Conservation (phyloP, 2,888 invertebrate genomes). For the Hesperia comma region DNA sequence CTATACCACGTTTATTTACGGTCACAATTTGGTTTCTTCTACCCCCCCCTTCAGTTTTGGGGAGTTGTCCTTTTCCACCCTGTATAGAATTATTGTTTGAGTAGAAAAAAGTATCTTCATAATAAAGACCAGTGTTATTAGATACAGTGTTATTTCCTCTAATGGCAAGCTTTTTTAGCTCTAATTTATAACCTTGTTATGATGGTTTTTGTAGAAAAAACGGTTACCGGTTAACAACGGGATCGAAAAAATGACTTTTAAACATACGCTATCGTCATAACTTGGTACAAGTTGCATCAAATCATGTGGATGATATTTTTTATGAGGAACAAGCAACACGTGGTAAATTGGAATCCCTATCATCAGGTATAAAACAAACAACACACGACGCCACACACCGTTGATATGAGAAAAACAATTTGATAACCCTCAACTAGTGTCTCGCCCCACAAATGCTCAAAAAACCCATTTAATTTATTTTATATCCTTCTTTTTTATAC, state of each 20-base stretch:
- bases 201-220: conserved; percentile 51
- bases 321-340: conserved; percentile 68
- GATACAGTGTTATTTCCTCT: too few species aligned
- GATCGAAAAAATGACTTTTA: conserved; percentile 69
- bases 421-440: conserved; percentile 64
- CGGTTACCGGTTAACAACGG: conserved; percentile 75
- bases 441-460: conserved; percentile 49
- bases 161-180: conserved; percentile 50
- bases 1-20: too few species aligned
- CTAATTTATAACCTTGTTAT: conserved; percentile 49
- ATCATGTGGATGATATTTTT: conserved; percentile 80
- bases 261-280: conserved; percentile 78
- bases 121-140: too few species aligned
- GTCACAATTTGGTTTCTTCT: too few species aligned
- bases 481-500: too few species aligned
- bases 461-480: conserved; percentile 8
- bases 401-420: conserved; percentile 60
- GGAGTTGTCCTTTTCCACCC: too few species aligned
- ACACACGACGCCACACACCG: conserved; percentile 65
- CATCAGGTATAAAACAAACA: conserved; percentile 73
- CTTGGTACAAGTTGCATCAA: conserved; percentile 76
- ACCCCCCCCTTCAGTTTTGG: too few species aligned
- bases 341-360: conserved; percentile 79
- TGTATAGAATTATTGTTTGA: too few species aligned
- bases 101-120: neutral